A percentile compares a stretch with the other conserved stretches of the same genome.
Conservation (phyloP, 2,113 vertebrate genomes). For the Aldabrachelys gigantea region DNA sequence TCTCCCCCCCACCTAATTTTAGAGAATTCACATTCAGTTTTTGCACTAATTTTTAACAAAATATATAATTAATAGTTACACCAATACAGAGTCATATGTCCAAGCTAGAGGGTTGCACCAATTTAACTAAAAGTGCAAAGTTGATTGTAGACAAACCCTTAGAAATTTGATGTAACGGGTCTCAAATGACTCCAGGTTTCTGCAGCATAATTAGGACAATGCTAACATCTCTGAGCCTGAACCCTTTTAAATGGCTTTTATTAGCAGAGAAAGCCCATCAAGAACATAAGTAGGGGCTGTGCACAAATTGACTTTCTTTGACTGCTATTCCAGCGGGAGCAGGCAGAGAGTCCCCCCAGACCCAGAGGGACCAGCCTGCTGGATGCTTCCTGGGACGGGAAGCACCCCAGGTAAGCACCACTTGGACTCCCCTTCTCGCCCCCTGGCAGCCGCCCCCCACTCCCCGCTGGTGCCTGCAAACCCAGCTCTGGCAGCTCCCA, state of each 20-base stretch:
- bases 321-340: no score
- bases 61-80: rapidly evolving
- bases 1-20: neutral
- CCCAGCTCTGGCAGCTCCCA: no score
- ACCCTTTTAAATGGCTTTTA: neutral
- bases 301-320: neutral
- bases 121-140: neutral
- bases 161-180: neutral
- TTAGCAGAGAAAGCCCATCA: rapidly evolving
- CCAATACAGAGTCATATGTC: neutral
- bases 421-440: no score
- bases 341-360: no score
- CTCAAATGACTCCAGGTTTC: neutral
- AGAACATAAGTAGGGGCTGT: neutral
- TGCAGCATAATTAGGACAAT: neutral
- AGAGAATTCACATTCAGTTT: neutral
- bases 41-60: neutral
- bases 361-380: no score
- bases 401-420: no score
- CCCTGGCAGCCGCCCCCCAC: no score
- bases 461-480: no score
- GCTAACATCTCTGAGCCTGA: neutral
- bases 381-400: no score
- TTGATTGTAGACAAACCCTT: neutral
- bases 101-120: neutral